Evolutionary conservation across 2,113 vertebrate genomes (phyloP), one percentile per base, ranked within the genome.

Genomic region (Dicrurus megarhynchus): DNA sequence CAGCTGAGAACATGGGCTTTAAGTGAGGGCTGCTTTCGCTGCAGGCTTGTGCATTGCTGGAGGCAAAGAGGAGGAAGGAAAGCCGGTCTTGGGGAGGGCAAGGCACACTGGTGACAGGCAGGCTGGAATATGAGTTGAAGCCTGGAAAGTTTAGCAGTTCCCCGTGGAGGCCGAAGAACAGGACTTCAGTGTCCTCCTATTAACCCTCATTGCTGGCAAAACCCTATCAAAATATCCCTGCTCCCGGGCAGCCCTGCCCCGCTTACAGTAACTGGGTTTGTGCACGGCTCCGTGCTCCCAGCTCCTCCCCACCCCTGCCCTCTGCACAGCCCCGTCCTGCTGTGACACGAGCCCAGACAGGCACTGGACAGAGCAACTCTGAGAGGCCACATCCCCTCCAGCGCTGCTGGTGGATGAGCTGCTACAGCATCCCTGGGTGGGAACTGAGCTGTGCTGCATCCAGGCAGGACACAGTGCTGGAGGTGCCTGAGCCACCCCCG

Each of bases 111-210:
- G 60, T 47, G 76, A 56, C 11, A 18, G 35, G 70, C 44, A 71
- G 19, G 67, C 77, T 84, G 53, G 47, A n/a, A 49, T 77, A 37
- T 12, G 37, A 3, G 4, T 6, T 76, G 39, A 82, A 84, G 39
- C 27, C 32, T 76, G 83, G 53, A 87, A 94, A 89, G 35, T 73
- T 86, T 69, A 94, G 53, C 46, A 90, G 73, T 16, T 84, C 53
- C 83, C 50, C 0, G 3, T 44, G 57, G 79, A 74, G 61, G 65
- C 71, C 64, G 69, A 81, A 41, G 73, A 88, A 77, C 46, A 73
- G 73, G 47, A 37, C 71, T 67, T 85, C 8, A 84, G 70, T 80
- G 82, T 93, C 42, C 71, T 93, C 14, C 49, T 61, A 15, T 75
- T 84, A 92, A 53, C 74, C 56, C 39, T 57, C 70, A 10, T 11